Percentiles rank a stretch among this genome's conserved stretches.
phyloP scores from a whole-genome alignment of 1,140 invertebrate species.

The Medauroidea extradentata region DNA sequence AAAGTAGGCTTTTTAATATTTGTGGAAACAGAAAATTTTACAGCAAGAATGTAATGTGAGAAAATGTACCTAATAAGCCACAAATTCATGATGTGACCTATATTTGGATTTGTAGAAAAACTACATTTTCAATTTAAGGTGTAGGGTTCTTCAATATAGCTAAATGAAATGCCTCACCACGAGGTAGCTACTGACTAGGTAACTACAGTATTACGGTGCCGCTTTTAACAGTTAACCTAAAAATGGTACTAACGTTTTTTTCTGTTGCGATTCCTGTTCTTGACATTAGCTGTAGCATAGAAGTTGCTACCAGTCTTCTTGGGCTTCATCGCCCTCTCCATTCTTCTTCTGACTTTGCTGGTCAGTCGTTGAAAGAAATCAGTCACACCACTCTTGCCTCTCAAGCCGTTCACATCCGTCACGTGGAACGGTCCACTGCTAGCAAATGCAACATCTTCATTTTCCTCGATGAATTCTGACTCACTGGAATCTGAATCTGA shows the following conservation, averaged over 20 bases:
- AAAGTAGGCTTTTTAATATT: too few species aligned
- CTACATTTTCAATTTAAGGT: too few species aligned
- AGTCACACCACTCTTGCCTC: not conserved
- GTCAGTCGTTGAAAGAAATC: slow-evolving; percentile 48
- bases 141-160: too few species aligned
- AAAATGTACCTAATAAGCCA: too few species aligned
- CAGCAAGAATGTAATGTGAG: too few species aligned
- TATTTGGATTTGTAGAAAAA: too few species aligned
- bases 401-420: slow-evolving; percentile 35
- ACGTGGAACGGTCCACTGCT: slow-evolving; percentile 59
- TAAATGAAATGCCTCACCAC: too few species aligned
- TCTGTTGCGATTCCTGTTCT: slow-evolving; percentile 67
- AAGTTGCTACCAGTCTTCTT: slow-evolving; percentile 92
- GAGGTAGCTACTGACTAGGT: too few species aligned
- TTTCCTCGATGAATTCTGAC: slow-evolving; percentile 34
- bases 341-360: slow-evolving; percentile 69
- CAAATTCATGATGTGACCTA: too few species aligned
- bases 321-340: slow-evolving; percentile 67
- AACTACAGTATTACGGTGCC: too few species aligned
- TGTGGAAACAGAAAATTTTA: too few species aligned
- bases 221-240: too few species aligned
- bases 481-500: slow-evolving; percentile 37
- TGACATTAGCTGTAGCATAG: slow-evolving; percentile 89
- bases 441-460: slow-evolving; percentile 41
- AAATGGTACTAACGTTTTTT: not conserved